Conservation (phyloP, 1,140 invertebrate species). For the Ephestia elutella region DNA sequence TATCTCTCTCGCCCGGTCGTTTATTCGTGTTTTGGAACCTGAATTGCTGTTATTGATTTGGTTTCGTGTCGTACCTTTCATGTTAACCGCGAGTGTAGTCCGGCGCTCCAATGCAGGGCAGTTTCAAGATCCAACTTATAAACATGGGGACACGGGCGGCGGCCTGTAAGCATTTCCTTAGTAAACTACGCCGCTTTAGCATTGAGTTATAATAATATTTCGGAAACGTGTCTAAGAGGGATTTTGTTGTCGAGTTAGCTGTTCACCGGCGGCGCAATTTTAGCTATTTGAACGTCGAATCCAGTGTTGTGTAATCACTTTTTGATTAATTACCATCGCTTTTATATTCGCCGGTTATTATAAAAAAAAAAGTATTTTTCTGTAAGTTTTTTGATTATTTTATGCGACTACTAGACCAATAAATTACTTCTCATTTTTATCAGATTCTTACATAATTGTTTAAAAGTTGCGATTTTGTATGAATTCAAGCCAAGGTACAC, state of each 20-base stretch:
- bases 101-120: constrained; percentile 71
- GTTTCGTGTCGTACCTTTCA: constrained; percentile 27
- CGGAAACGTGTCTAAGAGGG: not conserved
- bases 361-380: too few species aligned
- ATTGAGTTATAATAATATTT: constrained; percentile 9
- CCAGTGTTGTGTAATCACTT: not conserved
- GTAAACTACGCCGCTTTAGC: constrained; percentile 19
- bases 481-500: too few species aligned
- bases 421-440: too few species aligned
- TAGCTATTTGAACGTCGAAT: not conserved
- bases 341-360: too few species aligned
- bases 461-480: too few species aligned
- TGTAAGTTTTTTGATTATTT: too few species aligned
- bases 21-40: constrained; percentile 30
- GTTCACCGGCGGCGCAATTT: not conserved
- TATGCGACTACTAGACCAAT: too few species aligned
- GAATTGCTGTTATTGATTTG: constrained; percentile 57
- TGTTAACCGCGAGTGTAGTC: constrained; percentile 37
- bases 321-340: too few species aligned
- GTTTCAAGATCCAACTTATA: constrained; percentile 79
- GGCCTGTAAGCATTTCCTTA: constrained; percentile 77
- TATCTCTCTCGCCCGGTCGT: constrained; percentile 62
- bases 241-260: not conserved
- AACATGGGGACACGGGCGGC: constrained; percentile 84
- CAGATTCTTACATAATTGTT: too few species aligned